Conservation (phyloP, 1,140 invertebrate genomes). For the Hesperophylax magnus region DNA sequence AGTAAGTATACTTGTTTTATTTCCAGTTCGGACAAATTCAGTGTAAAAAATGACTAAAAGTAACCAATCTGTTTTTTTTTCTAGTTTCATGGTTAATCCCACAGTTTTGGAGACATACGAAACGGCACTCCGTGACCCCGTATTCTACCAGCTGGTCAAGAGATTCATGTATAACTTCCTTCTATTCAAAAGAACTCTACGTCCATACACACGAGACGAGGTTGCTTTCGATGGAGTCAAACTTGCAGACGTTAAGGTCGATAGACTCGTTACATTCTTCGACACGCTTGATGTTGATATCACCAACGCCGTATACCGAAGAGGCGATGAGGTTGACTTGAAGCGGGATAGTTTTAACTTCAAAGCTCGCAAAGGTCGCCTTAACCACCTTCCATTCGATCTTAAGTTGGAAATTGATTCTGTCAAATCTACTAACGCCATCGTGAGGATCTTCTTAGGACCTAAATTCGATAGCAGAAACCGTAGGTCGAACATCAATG, state of each 20-base stretch:
- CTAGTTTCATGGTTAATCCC: constrained; percentile 45
- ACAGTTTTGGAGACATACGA: constrained; percentile 66
- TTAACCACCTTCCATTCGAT: constrained; percentile 75
- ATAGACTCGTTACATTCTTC: constrained; percentile 71
- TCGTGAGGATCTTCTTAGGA: constrained; percentile 74
- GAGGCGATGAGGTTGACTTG: constrained; percentile 22
- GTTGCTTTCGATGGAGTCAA: constrained; percentile 72
- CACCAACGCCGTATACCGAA: constrained; percentile 60
- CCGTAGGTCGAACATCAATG: constrained; percentile 64
- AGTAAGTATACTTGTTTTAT: background rate
- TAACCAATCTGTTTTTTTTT: constrained; percentile 18
- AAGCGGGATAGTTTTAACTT: constrained; percentile 54
- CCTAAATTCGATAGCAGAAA: constrained; percentile 74
- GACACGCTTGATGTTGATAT: constrained; percentile 68
- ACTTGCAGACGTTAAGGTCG: constrained; percentile 71
- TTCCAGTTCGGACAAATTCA: background rate
- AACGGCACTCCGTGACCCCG: constrained; percentile 68
- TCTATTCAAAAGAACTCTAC: constrained; percentile 67
- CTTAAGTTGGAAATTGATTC: constrained; percentile 71
- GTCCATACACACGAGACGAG: constrained; percentile 67
- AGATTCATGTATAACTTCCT: constrained; percentile 71
- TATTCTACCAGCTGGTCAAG: constrained; percentile 72
- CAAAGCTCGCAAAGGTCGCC: constrained; percentile 62
- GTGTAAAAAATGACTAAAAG: background rate
- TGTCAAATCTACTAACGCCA: constrained; percentile 69